Conservation (phyloP, 2,113 vertebrate genomes). For the Vicugna pacos region DNA sequence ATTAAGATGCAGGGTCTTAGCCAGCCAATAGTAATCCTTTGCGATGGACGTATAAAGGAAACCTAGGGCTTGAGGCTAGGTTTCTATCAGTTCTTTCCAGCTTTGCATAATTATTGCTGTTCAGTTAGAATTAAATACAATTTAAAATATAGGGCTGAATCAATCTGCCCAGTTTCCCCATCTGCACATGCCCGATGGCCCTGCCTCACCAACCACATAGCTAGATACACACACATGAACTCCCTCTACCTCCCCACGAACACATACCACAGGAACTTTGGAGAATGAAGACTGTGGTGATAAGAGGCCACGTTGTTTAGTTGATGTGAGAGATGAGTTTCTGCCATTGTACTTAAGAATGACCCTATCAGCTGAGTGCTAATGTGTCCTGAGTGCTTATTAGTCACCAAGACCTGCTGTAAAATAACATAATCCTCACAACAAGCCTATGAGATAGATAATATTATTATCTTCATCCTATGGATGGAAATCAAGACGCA, state of each 20-base stretch:
- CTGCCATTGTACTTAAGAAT: not conserved
- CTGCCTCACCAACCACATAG: not conserved
- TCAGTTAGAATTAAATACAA: not conserved
- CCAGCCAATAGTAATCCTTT: not conserved
- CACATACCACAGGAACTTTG: too few species aligned
- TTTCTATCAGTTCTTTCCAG: not conserved
- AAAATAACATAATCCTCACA: not conserved
- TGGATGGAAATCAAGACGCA: not conserved
- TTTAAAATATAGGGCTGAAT: not conserved
- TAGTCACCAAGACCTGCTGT: not conserved
- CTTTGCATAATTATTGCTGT: not conserved
- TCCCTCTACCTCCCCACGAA: too few species aligned
- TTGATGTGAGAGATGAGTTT: not conserved
- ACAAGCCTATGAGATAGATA: too few species aligned
- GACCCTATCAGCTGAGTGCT: not conserved
- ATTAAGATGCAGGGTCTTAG: slow-evolving; percentile 9
- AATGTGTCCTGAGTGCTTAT: not conserved
- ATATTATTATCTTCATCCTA: not conserved
- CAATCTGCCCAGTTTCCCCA: not conserved
- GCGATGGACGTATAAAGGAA: not conserved
- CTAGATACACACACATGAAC: too few species aligned
- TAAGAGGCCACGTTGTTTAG: not conserved
- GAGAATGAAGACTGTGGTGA: not conserved
- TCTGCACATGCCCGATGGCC: not conserved
- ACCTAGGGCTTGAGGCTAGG: not conserved